Evolutionary conservation across 2,797 vertebrate genomes (phyloP).

Genomic region (Notamacropus eugenii): DNA sequence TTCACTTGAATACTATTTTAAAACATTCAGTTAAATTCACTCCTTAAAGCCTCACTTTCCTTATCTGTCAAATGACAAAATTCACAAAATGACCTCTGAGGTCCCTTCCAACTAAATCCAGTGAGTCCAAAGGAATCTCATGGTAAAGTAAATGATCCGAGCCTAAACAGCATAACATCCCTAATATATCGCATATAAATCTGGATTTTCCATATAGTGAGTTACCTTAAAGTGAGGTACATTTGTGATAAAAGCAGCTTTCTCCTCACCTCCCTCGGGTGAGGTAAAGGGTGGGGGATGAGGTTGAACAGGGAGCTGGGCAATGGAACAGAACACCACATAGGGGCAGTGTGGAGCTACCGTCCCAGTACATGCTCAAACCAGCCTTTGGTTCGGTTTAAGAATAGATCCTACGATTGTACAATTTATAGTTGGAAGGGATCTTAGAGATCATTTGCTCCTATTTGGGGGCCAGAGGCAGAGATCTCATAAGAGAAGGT

Average conservation of each 20-base stretch:
- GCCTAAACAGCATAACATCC: constrained; percentile 15
- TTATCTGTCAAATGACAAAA: background rate
- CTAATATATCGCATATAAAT: constrained; percentile 36
- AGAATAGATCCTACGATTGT: background rate
- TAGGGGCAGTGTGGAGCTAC: constrained; percentile 55
- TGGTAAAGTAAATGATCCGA: constrained; percentile 5
- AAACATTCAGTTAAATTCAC: constrained; percentile 53
- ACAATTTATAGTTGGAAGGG: background rate
- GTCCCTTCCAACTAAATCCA: background rate
- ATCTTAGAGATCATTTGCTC: background rate
- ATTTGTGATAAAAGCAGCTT: constrained; percentile 27
- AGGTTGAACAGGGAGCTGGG: constrained; percentile 18
- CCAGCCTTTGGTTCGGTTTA: constrained; percentile 24
- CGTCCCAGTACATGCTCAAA: background rate
- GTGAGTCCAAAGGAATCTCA: constrained; percentile 13
- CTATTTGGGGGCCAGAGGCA: background rate
- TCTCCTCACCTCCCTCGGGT: background rate
- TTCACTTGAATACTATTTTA: constrained; percentile 40
- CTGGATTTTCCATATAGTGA: constrained; percentile 25
- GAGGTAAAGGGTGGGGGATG: too few species aligned
- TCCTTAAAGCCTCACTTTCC: background rate
- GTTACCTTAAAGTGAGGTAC: constrained; percentile 43
- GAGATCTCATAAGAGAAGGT: background rate
- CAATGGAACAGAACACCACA: constrained; percentile 50
- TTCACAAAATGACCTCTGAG: background rate